Base-by-base conservation (phyloP, 2,797 vertebrate species). In the Acrossocheilus wenchowensis region DNA sequence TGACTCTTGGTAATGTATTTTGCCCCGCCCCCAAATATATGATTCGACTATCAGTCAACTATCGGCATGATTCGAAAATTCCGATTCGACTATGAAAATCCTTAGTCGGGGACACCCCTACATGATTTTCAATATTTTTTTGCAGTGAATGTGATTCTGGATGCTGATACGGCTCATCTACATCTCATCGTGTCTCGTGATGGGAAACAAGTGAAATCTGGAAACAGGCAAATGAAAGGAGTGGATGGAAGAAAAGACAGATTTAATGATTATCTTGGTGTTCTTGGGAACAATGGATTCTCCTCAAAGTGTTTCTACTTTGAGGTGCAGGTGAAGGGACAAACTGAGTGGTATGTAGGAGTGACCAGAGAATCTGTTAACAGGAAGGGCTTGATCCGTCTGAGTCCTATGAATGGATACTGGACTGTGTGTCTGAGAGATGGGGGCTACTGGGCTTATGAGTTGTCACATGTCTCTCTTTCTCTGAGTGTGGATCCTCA, bases 341-440 rank as follows among this genome's bases (percentile, higher is more conserved):
- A 26, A 62, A 62, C 60, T 62, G n/a, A 62, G 60, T 62, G 60
- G 60, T 4, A 26, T 26, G 12, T 62, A 62, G 60, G 60, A 12
- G 74, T 89, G 54, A 41, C 74, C 54, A 69, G 68, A 36, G 68
- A 36, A 43, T 82, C 74, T 15, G 50, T 69, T 23, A 12, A 45
- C 48, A 86, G 86, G 69, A 81, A 45, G 14, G 84, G 77, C 21
- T 0, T 2, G 8, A 10, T 87, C 19, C 2, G 0, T 1, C 14
- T 84, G 5, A 36, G 0, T 15, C 84, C 86, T 77, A 0, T 23
- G 2, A 2, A 11, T 9, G 88, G 88, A 41, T 89, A 69, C 72
- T 89, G 88, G 86, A 83, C 73, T 14, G 75, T 89, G 10, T 10
- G 17, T 15, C 19, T 78, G 69, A 78, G 57, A 41, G 1, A 77